Evolutionary conservation across 1,140 invertebrate genomes (phyloP), one percentile per base, ranked within the genome.

Genomic region (Drosophila baimaii): DNA sequence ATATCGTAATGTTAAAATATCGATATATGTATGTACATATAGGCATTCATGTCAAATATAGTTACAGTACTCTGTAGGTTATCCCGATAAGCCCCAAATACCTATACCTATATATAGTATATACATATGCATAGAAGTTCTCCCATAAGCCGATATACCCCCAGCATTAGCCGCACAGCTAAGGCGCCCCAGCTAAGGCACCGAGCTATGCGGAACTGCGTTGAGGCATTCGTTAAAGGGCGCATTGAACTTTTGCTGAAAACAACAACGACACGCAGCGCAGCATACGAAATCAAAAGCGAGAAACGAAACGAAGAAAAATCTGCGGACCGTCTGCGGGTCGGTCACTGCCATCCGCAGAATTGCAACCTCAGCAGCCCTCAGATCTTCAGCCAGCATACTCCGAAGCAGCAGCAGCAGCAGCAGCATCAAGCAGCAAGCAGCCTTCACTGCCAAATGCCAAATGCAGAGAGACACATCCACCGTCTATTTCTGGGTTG

Each of bases 181-280:
- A n/a, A 52, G 52, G 54, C 52, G 27, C 10, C 35, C 25, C n/a
- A 43, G 47, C 55, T 21, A 23, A 35, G n/a, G 37, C 69, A 27
- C 62, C n/a, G 8, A 64, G 62, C 75, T 83, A 81, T 81, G 79
- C 79, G 79, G 79, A 81, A 81, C 79, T 74, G 73, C 65, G 43
- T 54, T 27, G 13, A 46, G 66, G 56, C 62, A 69, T 57, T 74
- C 74, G 62, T 78, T 76, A 73, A 55, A 58, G 77, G 80, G 79
- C 80, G 66, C 79, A 83, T 79, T 82, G 79, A 82, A 82, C 79
- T 82, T 82, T 72, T 55, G 61, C 70, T 70, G 51, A 82, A 79
- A 70, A 68, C 66, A 63, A 43, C 25, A 49, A n/a, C 61, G 41
- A 47, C 59, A 35, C 47, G 58, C 33, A 25, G 35, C 13, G 49